Base-by-base conservation (phyloP, 2,888 invertebrate genomes). In the Sympetrum striolatum region DNA sequence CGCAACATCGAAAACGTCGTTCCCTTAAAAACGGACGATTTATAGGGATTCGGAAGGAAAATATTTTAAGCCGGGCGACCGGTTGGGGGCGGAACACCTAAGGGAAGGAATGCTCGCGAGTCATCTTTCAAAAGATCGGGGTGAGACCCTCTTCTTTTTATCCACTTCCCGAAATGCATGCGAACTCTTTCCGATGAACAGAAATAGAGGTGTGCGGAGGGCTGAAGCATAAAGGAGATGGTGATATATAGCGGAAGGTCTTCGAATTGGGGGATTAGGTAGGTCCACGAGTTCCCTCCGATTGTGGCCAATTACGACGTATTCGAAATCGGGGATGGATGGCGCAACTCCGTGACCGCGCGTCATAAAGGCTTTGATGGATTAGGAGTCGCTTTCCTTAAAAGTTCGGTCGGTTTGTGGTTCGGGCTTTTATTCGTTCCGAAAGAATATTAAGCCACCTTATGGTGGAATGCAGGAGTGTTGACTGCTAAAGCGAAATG, bases 11-110 rank as follows among this genome's bases (percentile, higher is more conserved):
- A 86, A 86, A 64, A 37, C 86, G 64, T 58, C 86, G 82, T 82
- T 82, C 44, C 44, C 86, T 86, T 39, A 86, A 86, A 86, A 58
- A 86, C 82, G 35, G 12, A 58, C 82, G 86, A 86, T 86, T 86
- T 86, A 86, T 86, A 12, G 37, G 64, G 60, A 86, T 86, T 86
- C 60, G 58, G 35, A 37, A 58, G 60, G 18, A 86, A 86, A 64
- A 86, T 86, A 86, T 86, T 86, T 86, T 39, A 86, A 37, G 60
- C 58, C 73, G 60, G 39, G 37, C 3, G 64, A 82, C 31, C 58
- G 25, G 44, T 37, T 80, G 80, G 39, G 39, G 80, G 80, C 18
- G 80, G 73, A 14, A 73, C 73, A 73, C 73, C 73, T 73, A 31
- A 80, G 35, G 80, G 80, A 18, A 80, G 37, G 37, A 39, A 39